Percentiles rank a stretch among this genome's conserved stretches.
These are phyloP conservation scores for Copsychus sechellarum DNA, from an alignment of 2,113 vertebrate genomes.

Conservation along the genomic window DNA sequence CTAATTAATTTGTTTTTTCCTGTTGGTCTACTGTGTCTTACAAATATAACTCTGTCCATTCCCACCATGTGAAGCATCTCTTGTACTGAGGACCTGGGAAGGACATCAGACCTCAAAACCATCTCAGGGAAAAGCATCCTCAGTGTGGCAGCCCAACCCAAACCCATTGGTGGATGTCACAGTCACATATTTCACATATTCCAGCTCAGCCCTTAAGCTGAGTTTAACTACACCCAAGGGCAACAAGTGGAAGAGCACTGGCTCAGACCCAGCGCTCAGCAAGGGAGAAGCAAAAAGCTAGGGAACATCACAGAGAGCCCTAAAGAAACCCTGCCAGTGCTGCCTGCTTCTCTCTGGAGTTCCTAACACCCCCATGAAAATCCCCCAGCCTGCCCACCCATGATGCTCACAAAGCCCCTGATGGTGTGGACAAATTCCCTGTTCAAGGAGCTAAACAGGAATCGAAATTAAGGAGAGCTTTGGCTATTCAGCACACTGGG, in stretches of 20 bases:
- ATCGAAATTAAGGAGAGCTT: neutral
- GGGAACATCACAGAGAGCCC: neutral
- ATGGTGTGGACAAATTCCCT: neutral
- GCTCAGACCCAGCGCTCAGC: neutral
- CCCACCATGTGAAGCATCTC: neutral
- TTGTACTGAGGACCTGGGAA: neutral
- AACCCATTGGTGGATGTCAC: rapidly evolving
- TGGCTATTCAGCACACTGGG: neutral
- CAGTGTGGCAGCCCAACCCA: rapidly evolving
- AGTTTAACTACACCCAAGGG: neutral
- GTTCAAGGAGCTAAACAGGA: neutral
- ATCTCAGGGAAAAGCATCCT: neutral
- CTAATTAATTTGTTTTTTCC: neutral
- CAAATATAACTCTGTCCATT: neutral
- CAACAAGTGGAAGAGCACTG: neutral
- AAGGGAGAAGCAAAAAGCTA: neutral
- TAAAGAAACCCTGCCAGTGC: neutral
- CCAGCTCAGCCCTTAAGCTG: neutral
- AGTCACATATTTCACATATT: neutral
- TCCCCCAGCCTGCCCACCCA: rapidly evolving
- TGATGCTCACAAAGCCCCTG: neutral
- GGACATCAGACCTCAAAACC: neutral
- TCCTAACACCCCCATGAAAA: neutral
- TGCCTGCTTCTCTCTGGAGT: neutral
- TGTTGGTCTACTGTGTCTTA: neutral